Base-by-base conservation (phyloP, 2,113 vertebrate species). In the Melanostigma gelatinosum region DNA sequence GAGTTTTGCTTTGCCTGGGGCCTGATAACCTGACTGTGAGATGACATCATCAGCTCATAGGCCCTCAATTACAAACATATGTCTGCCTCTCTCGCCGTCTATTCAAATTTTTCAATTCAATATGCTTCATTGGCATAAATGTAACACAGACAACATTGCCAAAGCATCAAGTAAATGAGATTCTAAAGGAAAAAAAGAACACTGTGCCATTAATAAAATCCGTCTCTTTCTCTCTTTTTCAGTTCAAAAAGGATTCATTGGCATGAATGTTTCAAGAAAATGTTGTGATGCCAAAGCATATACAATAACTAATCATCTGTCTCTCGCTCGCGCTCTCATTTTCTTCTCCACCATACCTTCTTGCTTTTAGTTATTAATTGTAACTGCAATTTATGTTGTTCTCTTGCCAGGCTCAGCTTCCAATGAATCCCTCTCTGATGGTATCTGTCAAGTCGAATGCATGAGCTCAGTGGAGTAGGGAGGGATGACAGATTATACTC, bases 1-100 rank as follows among this genome's bases (percentile, higher is more conserved):
- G 80, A 79, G 81, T 88, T 84, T 91, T 44, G 65, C 62, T 74
- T 83, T 83, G 88, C 91, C 87, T 88, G 72, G 82, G 88, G 91
- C 91, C 87, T 85, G 92, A 94, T 93, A 93, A 94, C 91, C 92
- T 91, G 88, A 92, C 90, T 91, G 86, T 58, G 89, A 91, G 90
- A 92, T 93, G 90, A 92, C 91, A 87, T 92, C 92, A 94, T 92
- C 85, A 89, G 69, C 88, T 93, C 85, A 85, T 85, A 44, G 77
- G 76, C 80, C 69, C 77, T 85, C 84, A 92, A 94, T 93, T 90
- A 84, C 89, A 92, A 92, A 92, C 93, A 92, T 85, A 91, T 93
- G 93, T 89, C 52, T 64, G 60, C 44, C 36, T 16, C 32, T 46
- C 65, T 81, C 27, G 42, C 61, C 52, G 57, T 71, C 62, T 65